Conservation (phyloP, 2,888 invertebrate genomes). For the Lithophane ornitopus region DNA sequence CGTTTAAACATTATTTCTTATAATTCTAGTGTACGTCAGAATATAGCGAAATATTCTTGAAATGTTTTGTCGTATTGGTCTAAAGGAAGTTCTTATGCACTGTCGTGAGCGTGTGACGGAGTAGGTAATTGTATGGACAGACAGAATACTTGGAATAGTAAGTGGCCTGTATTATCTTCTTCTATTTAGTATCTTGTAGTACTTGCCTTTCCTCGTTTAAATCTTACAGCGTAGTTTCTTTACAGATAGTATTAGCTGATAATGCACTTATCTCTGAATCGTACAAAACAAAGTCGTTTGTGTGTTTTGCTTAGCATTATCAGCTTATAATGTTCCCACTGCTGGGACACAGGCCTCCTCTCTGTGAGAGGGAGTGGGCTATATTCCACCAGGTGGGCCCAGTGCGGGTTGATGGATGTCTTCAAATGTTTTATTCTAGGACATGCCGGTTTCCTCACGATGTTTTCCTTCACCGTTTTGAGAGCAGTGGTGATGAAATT, state of each 20-base stretch:
- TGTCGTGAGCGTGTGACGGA: slow-evolving; percentile 40
- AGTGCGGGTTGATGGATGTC: no score
- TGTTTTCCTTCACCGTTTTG: no score
- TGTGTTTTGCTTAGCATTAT: background rate
- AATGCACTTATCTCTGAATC: slow-evolving; percentile 5
- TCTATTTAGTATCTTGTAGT: slow-evolving; percentile 24
- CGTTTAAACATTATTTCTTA: background rate
- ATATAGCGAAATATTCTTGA: slow-evolving; percentile 8
- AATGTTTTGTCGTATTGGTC: slow-evolving; percentile 7
- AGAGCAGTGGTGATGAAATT: no score
- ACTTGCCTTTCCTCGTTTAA: slow-evolving; percentile 41
- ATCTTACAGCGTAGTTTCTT: slow-evolving; percentile 36
- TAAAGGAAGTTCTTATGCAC: slow-evolving; percentile 20
- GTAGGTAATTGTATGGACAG: slow-evolving; percentile 17
- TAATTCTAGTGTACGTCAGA: background rate
- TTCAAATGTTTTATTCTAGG: no score
- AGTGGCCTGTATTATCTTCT: slow-evolving; percentile 38
- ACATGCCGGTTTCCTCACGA: no score
- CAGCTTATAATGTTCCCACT: no score
- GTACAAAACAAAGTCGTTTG: background rate
- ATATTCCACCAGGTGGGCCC: no score
- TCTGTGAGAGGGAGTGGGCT: no score
- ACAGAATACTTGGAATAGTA: slow-evolving; percentile 36
- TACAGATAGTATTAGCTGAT: slow-evolving; percentile 8
- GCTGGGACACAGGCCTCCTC: no score